Evolutionary conservation across 2,888 invertebrate species (phyloP).

Genomic region (Agrilus cyanescens): DNA sequence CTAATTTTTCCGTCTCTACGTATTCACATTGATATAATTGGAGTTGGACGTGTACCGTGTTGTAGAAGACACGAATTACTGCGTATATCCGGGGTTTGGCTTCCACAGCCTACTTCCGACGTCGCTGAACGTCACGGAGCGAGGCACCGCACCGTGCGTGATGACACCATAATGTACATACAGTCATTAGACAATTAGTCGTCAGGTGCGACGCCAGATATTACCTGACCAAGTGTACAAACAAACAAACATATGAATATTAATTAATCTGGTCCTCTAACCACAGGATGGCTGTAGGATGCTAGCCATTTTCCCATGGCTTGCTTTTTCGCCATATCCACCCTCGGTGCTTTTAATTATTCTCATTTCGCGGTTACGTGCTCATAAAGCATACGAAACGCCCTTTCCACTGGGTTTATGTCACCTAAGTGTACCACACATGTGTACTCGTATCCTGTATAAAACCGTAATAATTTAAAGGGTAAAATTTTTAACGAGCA

Average conservation of each 20-base stretch:
- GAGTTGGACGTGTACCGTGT: not conserved
- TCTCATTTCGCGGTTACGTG: slow-evolving; percentile 6
- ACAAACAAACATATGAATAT: slow-evolving; percentile 19
- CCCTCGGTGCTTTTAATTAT: slow-evolving; percentile 9
- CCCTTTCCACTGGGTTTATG: too few relatives aligned
- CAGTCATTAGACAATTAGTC: slow-evolving; percentile 13
- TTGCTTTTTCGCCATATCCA: slow-evolving; percentile 6
- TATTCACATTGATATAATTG: too few relatives aligned
- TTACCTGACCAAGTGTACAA: slow-evolving; percentile 24
- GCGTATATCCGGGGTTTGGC: too few relatives aligned
- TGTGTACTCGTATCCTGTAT: too few relatives aligned
- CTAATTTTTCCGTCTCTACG: too few relatives aligned
- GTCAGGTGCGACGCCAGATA: slow-evolving; percentile 23
- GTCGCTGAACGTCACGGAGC: too few relatives aligned
- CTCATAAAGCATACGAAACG: not conserved
- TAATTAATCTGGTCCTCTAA: slow-evolving; percentile 20
- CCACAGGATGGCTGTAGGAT: slow-evolving; percentile 9
- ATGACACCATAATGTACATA: not conserved
- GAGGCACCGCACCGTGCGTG: too few relatives aligned
- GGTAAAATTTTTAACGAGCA: too few relatives aligned
- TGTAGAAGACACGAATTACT: too few relatives aligned
- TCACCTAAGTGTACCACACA: too few relatives aligned
- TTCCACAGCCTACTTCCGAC: too few relatives aligned
- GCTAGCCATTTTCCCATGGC: not conserved
- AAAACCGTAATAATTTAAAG: too few relatives aligned